phyloP scores from a whole-genome alignment of 2,113 vertebrate genomes.

The Rafetus swinhoei region DNA sequence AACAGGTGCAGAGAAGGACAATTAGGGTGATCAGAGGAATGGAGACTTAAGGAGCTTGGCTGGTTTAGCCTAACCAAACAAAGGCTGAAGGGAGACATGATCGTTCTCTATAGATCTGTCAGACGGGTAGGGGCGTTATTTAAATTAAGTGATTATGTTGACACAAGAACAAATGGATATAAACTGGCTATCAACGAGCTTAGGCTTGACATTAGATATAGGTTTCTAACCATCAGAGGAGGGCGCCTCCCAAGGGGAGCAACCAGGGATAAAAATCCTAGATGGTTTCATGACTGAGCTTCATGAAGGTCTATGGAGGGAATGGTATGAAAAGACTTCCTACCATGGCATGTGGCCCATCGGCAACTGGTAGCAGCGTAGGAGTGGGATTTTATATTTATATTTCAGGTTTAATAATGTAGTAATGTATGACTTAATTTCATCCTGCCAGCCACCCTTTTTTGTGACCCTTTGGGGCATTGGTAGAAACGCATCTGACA shows the following conservation, averaged over 20 bases:
- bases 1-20: background rate
- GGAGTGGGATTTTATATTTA: too few relatives aligned
- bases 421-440: too few relatives aligned
- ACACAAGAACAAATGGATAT: background rate
- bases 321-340: background rate
- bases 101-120: background rate
- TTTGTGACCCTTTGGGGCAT: too few relatives aligned
- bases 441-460: too few relatives aligned
- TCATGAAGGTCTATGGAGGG: background rate
- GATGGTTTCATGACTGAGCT: background rate
- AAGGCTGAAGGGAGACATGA: background rate
- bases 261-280: background rate
- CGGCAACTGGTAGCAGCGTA: background rate
- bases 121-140: background rate
- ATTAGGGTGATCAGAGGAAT: background rate
- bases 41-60: background rate
- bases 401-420: too few relatives aligned
- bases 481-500: too few relatives aligned
- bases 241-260: background rate
- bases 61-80: background rate
- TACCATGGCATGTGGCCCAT: background rate
- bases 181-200: background rate
- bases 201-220: background rate
- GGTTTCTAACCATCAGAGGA: background rate
- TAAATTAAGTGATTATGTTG: background rate